These are phyloP conservation scores for Poeciliopsis prolifica DNA, from an alignment of 2,113 vertebrate species.

Conservation along the genomic window DNA sequence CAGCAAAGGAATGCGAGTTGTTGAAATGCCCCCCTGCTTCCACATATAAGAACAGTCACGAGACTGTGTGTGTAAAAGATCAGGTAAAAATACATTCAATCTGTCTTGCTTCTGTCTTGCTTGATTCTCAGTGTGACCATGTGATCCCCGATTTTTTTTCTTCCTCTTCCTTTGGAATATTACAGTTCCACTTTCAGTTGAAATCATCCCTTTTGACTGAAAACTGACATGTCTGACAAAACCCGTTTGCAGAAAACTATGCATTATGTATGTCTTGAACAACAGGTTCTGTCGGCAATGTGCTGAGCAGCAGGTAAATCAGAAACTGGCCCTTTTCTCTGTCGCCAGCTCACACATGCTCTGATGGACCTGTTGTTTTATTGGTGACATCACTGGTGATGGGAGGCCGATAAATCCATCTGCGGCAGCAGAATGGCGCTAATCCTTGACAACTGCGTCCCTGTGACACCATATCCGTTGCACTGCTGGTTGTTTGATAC, in stretches of 20 bases:
- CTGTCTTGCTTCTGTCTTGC: too few species aligned
- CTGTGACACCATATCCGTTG: conserved; percentile 83
- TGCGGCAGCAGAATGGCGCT: conserved; percentile 51
- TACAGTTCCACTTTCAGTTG: too few species aligned
- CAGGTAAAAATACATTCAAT: not conserved
- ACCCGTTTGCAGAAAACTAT: conserved; percentile 7
- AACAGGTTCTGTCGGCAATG: conserved; percentile 26
- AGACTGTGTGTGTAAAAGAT: conserved; percentile 3
- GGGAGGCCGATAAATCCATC: conserved; percentile 61
- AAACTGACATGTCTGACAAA: conserved; percentile 1
- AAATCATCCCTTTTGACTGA: not conserved
- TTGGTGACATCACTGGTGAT: conserved; percentile 26
- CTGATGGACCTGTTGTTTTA: not conserved
- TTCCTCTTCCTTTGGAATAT: not conserved
- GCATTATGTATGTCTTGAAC: not conserved
- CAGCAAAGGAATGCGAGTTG: conserved; percentile 61
- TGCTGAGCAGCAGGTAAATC: conserved; percentile 32
- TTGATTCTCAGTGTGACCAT: not conserved
- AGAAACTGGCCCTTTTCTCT: conserved; percentile 4
- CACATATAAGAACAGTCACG: conserved; percentile 16
- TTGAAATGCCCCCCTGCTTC: conserved; percentile 17
- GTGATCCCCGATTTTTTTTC: not conserved
- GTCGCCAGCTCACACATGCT: not conserved
- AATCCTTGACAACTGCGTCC: conserved; percentile 78
- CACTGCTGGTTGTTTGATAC: conserved; percentile 83